Conservation (phyloP, 2,113 vertebrate species). For the Cyanoramphus novaezelandiae region DNA sequence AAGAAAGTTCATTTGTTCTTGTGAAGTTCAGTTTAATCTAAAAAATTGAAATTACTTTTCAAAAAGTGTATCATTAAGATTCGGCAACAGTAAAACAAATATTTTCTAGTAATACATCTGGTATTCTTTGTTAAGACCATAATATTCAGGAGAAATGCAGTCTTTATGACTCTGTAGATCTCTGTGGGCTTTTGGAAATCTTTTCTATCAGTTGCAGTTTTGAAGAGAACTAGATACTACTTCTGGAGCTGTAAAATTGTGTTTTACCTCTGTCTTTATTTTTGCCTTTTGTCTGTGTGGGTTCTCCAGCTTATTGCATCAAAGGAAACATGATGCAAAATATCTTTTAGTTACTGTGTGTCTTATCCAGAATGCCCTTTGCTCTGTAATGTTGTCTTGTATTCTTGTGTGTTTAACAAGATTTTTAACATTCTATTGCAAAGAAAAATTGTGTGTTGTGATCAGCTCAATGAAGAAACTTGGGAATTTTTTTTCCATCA, state of each 20-base stretch:
- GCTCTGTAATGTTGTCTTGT: not conserved
- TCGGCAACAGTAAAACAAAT: not conserved
- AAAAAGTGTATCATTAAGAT: not conserved
- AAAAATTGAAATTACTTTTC: not conserved
- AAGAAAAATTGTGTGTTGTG: not conserved
- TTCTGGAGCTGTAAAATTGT: not conserved
- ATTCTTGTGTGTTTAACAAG: not conserved
- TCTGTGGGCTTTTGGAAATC: not conserved
- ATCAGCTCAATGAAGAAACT: not conserved
- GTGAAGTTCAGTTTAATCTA: not conserved
- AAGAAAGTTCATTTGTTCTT: not conserved
- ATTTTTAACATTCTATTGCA: not conserved
- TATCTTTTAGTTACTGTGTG: not conserved
- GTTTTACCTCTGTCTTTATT: not conserved
- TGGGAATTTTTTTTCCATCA: not conserved
- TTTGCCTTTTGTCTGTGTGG: not conserved
- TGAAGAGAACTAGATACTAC: not conserved
- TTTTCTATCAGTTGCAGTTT: not conserved
- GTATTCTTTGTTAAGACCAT: not conserved
- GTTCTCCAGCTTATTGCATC: not conserved
- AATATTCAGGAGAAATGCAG: not conserved
- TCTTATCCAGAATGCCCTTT: not conserved
- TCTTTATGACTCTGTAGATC: not conserved
- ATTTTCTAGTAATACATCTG: not conserved
- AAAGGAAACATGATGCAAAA: not conserved